A percentile compares a stretch with the other conserved stretches of the same genome.
phyloP scores from a whole-genome alignment of 2,888 invertebrate genomes.

The Nycteola revayana region DNA sequence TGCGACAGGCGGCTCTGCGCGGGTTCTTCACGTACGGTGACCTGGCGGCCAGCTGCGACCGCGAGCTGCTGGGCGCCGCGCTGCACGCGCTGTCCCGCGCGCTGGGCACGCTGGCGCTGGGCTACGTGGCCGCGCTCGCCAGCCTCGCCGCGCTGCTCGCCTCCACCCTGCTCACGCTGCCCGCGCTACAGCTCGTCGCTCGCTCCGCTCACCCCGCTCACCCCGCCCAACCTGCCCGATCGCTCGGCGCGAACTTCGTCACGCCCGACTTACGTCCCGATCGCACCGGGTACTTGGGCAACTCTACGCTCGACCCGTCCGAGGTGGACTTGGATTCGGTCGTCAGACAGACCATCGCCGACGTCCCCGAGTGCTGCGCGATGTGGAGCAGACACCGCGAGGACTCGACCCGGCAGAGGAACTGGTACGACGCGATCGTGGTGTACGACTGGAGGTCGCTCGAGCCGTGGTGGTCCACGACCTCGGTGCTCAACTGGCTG shows the following conservation, averaged over 20 bases:
- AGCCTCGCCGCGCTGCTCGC: conserved; percentile 41
- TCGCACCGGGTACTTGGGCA: conserved; percentile 25
- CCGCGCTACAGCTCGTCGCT: conserved; percentile 24
- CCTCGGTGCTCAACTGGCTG: conserved; percentile 56
- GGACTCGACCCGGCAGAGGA: conserved; percentile 22
- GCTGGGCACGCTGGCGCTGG: conserved; percentile 28
- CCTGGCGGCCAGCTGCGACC: conserved; percentile 80
- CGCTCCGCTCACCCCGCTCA: conserved; percentile 18
- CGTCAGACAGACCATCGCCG: conserved; percentile 22
- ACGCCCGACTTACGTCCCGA: conserved; percentile 25
- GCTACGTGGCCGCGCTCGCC: conserved; percentile 31
- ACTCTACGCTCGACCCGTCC: conserved; percentile 31
- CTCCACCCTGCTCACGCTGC: conserved; percentile 40
- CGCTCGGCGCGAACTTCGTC: conserved; percentile 27
- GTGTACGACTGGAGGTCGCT: conserved; percentile 44
- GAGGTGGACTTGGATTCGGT: conserved; percentile 13
- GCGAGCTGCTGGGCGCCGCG: conserved; percentile 58
- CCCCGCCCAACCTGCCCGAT: conserved; percentile 25
- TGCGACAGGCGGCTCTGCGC: conserved; percentile 85
- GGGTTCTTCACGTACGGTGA: conserved; percentile 94
- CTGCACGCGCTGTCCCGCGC: conserved; percentile 29
- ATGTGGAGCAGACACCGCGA: conserved; percentile 49
- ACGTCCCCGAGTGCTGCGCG: conserved; percentile 50
- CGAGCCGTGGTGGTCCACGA: conserved; percentile 57
- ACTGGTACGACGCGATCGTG: conserved; percentile 41